These are phyloP conservation scores for Chesias legatella DNA, from an alignment of 2,888 invertebrate species.

Conservation along the genomic window DNA sequence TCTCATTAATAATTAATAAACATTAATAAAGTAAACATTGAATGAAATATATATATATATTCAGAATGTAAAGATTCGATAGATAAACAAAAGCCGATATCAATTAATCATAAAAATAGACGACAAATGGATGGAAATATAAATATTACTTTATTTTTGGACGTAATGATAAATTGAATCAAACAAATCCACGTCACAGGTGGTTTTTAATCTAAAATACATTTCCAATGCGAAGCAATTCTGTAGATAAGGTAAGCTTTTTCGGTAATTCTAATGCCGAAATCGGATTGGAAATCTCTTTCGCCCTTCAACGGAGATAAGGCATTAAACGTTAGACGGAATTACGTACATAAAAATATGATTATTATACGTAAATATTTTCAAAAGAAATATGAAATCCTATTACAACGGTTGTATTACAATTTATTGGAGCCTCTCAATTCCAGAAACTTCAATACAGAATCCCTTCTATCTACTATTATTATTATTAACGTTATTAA, in stretches of 20 bases:
- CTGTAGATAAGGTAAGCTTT: conserved; percentile 7
- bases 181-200: conserved; percentile 21
- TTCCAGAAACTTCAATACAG: conserved; percentile 3
- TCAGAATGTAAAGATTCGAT: too few species aligned
- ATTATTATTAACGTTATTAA: too few species aligned
- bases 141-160: too few species aligned
- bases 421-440: conserved; percentile 4
- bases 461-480: too few species aligned
- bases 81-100: too few species aligned
- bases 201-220: conserved; percentile 32
- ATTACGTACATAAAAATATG: conserved; percentile 7
- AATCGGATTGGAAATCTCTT: conserved; percentile 15
- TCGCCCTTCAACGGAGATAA: conserved; percentile 16
- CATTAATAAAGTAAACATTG: too few species aligned
- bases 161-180: too few species aligned
- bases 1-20: too few species aligned
- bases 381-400: conserved; percentile 6
- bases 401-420: conserved; percentile 10
- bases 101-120: too few species aligned
- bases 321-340: conserved; percentile 8
- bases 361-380: conserved; percentile 12
- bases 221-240: conserved; percentile 14
- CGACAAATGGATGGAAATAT: too few species aligned
- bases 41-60: too few species aligned
- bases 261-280: conserved; percentile 12